Conservation (phyloP, 2,888 invertebrate species). For the Acanthoscelides obtectus region DNA sequence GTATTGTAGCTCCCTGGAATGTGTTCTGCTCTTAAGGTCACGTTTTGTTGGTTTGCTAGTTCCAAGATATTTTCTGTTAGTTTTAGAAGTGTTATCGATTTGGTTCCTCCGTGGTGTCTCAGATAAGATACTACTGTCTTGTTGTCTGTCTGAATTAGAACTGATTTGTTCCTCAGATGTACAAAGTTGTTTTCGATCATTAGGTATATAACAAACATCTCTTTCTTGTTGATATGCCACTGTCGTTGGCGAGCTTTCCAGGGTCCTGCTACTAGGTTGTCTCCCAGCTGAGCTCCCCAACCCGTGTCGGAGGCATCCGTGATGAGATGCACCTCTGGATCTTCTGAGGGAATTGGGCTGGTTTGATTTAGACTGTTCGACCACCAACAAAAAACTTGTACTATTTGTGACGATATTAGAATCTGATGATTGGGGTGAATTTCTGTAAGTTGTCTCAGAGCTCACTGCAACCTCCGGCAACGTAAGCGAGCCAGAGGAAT, state of each 20-base stretch:
- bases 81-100: conserved; percentile 8
- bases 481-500: neutral
- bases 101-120: conserved; percentile 18
- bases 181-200: conserved; percentile 1
- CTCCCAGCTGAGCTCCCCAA: conserved; percentile 17
- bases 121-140: conserved; percentile 19
- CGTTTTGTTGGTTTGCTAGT: conserved; percentile 8
- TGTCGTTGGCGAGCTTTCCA: conserved; percentile 12
- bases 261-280: conserved; percentile 1
- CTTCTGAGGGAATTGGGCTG: no score
- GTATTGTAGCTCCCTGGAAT: conserved; percentile 23
- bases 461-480: neutral
- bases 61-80: conserved; percentile 8
- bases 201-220: conserved; percentile 14
- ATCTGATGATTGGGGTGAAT: no score
- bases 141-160: conserved; percentile 22
- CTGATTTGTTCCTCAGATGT: conserved; percentile 6
- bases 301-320: conserved; percentile 19
- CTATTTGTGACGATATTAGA: no score
- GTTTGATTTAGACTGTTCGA: no score
- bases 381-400: no score
- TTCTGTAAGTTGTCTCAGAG: neutral
- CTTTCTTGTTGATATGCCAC: conserved; percentile 23
- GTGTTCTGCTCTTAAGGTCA: conserved; percentile 14
- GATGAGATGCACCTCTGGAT: conserved; percentile 13